Percentiles rank a stretch among this genome's conserved stretches.
Evolutionary conservation across 2,888 invertebrate species (phyloP).

Genomic region (Drosophila quinaria): DNA sequence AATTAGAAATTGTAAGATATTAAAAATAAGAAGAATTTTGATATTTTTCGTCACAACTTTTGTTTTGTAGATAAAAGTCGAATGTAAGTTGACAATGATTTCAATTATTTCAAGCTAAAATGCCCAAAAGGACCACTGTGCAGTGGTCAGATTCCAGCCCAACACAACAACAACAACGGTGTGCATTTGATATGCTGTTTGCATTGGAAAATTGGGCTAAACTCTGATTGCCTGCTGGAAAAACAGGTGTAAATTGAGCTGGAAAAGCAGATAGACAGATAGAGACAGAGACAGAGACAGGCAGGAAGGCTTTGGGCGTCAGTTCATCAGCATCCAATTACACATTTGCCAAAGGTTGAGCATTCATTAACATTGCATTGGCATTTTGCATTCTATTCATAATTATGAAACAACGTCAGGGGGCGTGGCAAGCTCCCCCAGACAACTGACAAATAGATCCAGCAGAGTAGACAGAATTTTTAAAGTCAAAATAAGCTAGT

Average conservation of each 20-base stretch:
- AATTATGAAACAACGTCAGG: conserved; percentile 71
- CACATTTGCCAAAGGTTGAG: conserved; percentile 62
- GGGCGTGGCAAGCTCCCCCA: conserved; percentile 2
- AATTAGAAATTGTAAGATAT: too few relatives aligned
- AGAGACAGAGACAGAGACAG: conserved; percentile 1
- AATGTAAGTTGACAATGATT: too few relatives aligned
- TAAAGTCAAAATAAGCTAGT: neutral
- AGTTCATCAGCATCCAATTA: conserved; percentile 63
- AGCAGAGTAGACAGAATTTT: neutral
- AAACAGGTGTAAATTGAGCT: conserved; percentile 76
- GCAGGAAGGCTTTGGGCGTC: conserved; percentile 60
- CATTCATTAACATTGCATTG: conserved; percentile 66
- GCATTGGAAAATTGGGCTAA: conserved; percentile 62
- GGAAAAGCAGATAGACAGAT: conserved; percentile 41
- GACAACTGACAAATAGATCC: conserved; percentile 18
- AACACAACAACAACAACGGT: neutral
- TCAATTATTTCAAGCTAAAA: neutral
- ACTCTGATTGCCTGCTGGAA: conserved; percentile 54
- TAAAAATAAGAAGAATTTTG: too few relatives aligned
- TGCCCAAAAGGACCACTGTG: neutral
- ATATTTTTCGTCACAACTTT: too few relatives aligned
- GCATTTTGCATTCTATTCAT: conserved; percentile 74
- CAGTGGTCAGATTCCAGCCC: conserved; percentile 19
- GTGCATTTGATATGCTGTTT: conserved; percentile 46
- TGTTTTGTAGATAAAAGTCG: too few relatives aligned